phyloP scores from a whole-genome alignment of 2,113 vertebrate genomes.

The Plotosus lineatus region DNA sequence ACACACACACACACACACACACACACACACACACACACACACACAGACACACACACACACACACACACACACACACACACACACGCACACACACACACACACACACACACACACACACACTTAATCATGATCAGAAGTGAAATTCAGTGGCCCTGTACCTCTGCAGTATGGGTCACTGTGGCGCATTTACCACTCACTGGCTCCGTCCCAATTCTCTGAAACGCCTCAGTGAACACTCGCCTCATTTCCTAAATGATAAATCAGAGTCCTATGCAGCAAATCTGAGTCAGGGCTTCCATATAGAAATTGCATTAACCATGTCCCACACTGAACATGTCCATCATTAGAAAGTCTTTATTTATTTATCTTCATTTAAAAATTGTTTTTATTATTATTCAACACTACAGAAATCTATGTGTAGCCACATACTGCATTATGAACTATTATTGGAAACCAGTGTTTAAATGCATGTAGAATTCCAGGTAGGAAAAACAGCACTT shows the following conservation, averaged over 20 bases:
- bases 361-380: background rate
- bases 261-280: background rate
- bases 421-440: background rate
- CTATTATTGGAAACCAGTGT: background rate
- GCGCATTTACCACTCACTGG: conserved; percentile 9
- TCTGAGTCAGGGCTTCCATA: background rate
- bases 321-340: background rate
- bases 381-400: background rate
- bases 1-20: background rate
- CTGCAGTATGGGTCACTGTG: conserved; percentile 8
- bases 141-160: background rate
- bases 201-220: background rate
- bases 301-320: background rate
- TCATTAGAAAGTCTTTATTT: background rate
- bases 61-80: conserved; percentile 10
- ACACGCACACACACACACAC: background rate
- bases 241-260: background rate
- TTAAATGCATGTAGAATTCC: background rate
- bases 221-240: background rate
- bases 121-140: background rate
- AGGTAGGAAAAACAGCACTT: background rate
- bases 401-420: background rate
- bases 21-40: background rate
- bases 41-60: background rate
- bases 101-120: background rate